These are phyloP conservation scores for Brachionus manjavacas DNA, from an alignment of 1,140 invertebrate genomes.

Conservation along the genomic window DNA sequence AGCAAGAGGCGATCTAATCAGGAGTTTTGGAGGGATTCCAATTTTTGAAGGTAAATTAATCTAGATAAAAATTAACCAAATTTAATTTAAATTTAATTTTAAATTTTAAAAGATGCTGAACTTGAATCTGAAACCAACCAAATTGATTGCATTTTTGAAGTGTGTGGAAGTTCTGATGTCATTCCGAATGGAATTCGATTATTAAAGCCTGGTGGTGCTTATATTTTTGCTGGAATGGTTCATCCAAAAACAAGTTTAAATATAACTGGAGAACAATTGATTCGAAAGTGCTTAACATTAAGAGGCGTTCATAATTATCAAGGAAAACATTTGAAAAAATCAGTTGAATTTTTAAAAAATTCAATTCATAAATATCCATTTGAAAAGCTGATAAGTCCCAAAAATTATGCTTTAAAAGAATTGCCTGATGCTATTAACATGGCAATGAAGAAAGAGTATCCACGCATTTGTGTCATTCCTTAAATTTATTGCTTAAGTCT, in stretches of 20 bases:
- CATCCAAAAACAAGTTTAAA: slow-evolving; percentile 20
- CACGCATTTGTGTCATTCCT: not conserved
- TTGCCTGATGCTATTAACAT: not conserved
- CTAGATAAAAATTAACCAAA: too few relatives aligned
- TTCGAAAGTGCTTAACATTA: slow-evolving; percentile 41
- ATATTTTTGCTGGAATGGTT: slow-evolving; percentile 43
- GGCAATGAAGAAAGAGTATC: slow-evolving; percentile 15
- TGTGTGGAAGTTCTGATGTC: slow-evolving; percentile 23
- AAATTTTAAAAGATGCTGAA: not conserved
- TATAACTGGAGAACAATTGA: slow-evolving; percentile 42
- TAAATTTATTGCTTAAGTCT: not conserved
- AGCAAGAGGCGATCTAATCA: not conserved
- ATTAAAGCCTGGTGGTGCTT: slow-evolving; percentile 37
- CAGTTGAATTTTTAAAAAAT: slow-evolving; percentile 40
- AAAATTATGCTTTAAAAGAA: not conserved
- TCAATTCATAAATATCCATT: slow-evolving; percentile 36
- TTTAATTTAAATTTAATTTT: not conserved
- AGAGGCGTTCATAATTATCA: slow-evolving; percentile 43
- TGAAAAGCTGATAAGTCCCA: not conserved
- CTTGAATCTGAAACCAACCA: not conserved
- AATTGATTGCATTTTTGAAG: slow-evolving; percentile 43
- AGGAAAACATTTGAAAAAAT: slow-evolving; percentile 28
- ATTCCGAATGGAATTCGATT: slow-evolving; percentile 33
- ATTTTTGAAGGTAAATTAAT: not conserved
- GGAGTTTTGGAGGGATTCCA: slow-evolving; percentile 40